Percentiles rank a stretch among this genome's conserved stretches.
Evolutionary conservation across 2,113 vertebrate genomes (phyloP).

Genomic region (Thinocorus orbignyianus): DNA sequence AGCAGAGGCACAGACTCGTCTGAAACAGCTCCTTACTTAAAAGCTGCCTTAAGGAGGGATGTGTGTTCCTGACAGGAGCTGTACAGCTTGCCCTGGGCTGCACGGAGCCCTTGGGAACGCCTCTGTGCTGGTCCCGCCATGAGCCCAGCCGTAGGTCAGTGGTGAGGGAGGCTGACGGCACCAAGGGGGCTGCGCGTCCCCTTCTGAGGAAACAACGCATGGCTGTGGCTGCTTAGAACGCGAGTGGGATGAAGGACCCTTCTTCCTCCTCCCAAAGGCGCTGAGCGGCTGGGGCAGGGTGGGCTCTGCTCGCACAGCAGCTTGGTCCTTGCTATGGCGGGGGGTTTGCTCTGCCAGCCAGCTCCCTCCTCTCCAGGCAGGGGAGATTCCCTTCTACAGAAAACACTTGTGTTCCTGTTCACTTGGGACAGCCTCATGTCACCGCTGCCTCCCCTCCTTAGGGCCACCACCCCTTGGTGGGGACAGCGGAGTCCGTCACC

Average conservation of each 20-base stretch:
- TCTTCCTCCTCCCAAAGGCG: no score
- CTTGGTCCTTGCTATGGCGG: fast-evolving
- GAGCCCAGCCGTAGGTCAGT: fast-evolving
- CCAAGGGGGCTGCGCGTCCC: fast-evolving
- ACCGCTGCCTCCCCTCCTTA: fast-evolving
- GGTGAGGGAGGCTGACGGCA: fast-evolving
- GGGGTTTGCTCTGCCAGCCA: fast-evolving
- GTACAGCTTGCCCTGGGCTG: fast-evolving
- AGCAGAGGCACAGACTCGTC: not conserved
- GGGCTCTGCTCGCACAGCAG: fast-evolving
- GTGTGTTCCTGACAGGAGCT: fast-evolving
- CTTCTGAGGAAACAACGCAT: not conserved
- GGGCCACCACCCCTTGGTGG: not conserved
- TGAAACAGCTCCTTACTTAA: not conserved
- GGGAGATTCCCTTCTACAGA: not conserved
- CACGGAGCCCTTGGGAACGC: fast-evolving
- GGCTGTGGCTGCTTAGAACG: not conserved
- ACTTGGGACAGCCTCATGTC: not conserved
- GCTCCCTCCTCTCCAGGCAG: fast-evolving
- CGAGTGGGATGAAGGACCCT: no score
- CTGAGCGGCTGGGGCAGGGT: fast-evolving
- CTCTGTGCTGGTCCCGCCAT: fast-evolving
- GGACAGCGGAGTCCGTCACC: not conserved
- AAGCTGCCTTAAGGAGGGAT: not conserved
- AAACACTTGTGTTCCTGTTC: fast-evolving